Percentiles rank a stretch among this genome's conserved stretches.
Evolutionary conservation across 2,888 invertebrate species (phyloP).

Genomic region (Shargacucullia verbasci): DNA sequence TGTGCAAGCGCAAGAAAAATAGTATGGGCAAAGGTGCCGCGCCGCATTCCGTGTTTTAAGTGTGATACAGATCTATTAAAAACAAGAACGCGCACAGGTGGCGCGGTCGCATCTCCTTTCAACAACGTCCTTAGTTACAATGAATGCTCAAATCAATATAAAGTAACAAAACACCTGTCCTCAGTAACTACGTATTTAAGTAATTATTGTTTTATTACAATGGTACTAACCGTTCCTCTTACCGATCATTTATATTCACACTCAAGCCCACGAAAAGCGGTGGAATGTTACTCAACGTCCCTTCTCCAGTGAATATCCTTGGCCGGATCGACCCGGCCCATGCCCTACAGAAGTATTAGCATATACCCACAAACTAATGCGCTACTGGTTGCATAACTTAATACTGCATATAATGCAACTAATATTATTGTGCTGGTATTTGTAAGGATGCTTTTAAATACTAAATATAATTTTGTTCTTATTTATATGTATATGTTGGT

Average conservation of each 20-base stretch:
- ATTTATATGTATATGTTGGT: too few relatives aligned
- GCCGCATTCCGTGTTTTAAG: too few relatives aligned
- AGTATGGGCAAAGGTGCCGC: constrained; percentile 32
- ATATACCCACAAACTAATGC: constrained; percentile 57
- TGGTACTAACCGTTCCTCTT: background rate
- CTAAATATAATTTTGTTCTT: constrained; percentile 1
- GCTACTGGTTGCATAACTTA: constrained; percentile 55
- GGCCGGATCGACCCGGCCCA: constrained; percentile 63
- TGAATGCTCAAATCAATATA: constrained; percentile 42
- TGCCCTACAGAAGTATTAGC: constrained; percentile 65
- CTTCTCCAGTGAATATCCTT: constrained; percentile 70
- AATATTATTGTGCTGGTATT: constrained; percentile 27
- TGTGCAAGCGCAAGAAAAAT: constrained; percentile 5
- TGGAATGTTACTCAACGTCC: constrained; percentile 70
- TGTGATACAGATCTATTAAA: constrained; percentile 43
- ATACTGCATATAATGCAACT: constrained; percentile 46
- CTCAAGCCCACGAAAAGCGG: constrained; percentile 58
- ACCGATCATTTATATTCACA: constrained; percentile 45
- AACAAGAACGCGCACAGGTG: constrained; percentile 41
- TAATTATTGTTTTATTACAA: constrained; percentile 2
- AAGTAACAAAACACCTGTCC: constrained; percentile 31
- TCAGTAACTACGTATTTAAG: background rate
- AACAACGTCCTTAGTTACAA: constrained; percentile 12
- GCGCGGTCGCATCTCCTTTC: constrained; percentile 20
- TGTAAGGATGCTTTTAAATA: constrained; percentile 18